Conservation (phyloP, 2,797 vertebrate genomes). For the Pseudomugil gertrudae region DNA sequence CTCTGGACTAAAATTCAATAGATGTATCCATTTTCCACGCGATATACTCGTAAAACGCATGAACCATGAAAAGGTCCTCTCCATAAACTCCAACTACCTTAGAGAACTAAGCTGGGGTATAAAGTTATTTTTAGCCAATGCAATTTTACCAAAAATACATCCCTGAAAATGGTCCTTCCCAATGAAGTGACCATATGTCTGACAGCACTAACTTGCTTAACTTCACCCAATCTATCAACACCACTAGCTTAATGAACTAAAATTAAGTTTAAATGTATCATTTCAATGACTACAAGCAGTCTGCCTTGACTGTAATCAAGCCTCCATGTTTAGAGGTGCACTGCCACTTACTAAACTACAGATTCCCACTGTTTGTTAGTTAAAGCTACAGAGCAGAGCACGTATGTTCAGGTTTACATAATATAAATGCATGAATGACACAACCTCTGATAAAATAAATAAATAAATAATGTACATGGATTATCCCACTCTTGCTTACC, state of each 20-base stretch:
- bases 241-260: constrained; percentile 33
- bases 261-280: constrained; percentile 47
- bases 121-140: constrained; percentile 19
- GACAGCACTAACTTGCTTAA: constrained; percentile 34
- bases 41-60: not conserved
- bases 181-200: constrained; percentile 36
- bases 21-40: constrained; percentile 8
- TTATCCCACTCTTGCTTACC: constrained; percentile 74
- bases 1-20: constrained; percentile 10
- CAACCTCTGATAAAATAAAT: constrained; percentile 74
- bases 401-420: constrained; percentile 56
- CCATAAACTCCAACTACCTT: constrained; percentile 8
- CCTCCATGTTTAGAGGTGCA: constrained; percentile 36
- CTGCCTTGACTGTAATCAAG: constrained; percentile 44
- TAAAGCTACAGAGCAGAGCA: constrained; percentile 4
- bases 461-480: constrained; percentile 60
- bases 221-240: constrained; percentile 26
- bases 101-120: not conserved
- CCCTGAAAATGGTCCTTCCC: constrained; percentile 23
- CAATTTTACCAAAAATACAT: constrained; percentile 25
- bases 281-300: constrained; percentile 34
- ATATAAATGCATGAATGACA: constrained; percentile 67
- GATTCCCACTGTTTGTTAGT: constrained; percentile 24
- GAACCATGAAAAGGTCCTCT: constrained; percentile 15
- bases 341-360: constrained; percentile 38